These are phyloP conservation scores for Enteromius mattozi DNA, from an alignment of 2,797 vertebrate genomes.

Conservation along the genomic window DNA sequence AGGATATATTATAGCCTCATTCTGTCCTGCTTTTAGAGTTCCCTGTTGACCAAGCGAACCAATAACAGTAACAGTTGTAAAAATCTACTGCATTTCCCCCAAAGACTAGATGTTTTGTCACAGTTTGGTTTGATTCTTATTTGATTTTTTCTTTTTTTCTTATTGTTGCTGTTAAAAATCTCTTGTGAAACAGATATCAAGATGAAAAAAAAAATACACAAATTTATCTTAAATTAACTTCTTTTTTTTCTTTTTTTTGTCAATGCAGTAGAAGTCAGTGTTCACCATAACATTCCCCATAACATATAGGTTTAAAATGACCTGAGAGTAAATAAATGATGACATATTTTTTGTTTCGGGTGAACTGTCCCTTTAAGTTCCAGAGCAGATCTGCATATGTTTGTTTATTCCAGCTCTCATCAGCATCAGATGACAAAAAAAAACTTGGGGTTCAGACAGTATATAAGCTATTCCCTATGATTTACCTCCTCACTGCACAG, in stretches of 20 bases:
- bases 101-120: not conserved
- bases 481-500: slow-evolving; percentile 7
- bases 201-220: not conserved
- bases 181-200: not conserved
- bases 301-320: not conserved
- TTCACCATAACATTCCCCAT: too few relatives aligned
- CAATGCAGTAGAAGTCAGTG: not conserved
- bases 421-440: not conserved
- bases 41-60: not conserved
- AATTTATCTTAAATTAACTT: not conserved
- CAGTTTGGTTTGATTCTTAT: too few relatives aligned
- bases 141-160: not conserved
- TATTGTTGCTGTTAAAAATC: not conserved
- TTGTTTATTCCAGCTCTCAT: slow-evolving; percentile 1
- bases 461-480: not conserved
- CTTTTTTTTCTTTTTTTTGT: not conserved
- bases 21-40: slow-evolving; percentile 14
- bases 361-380: not conserved
- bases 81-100: not conserved
- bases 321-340: not conserved
- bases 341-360: not conserved
- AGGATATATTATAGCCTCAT: slow-evolving; percentile 22
- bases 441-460: not conserved
- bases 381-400: not conserved
- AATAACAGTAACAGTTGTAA: not conserved